Base-by-base conservation (phyloP, 2,113 vertebrate species). In the Melospiza melodia region DNA sequence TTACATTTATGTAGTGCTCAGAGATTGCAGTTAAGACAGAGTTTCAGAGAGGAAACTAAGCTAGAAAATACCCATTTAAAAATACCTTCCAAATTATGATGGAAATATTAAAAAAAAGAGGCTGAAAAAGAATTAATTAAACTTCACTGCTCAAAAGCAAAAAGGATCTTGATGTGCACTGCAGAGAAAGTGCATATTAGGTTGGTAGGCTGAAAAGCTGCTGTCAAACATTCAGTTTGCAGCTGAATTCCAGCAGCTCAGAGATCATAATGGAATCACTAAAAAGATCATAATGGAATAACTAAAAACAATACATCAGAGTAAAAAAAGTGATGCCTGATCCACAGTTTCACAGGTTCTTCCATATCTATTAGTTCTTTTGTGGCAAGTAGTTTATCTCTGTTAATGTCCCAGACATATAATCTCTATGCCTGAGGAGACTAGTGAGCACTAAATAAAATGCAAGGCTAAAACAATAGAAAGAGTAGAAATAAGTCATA, bases 1-100 rank as follows among this genome's bases (percentile, higher is more conserved):
- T 30, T 46, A 41, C 12, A 63, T 33, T 84, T 62, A 19, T 1
- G 4, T 46, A 85, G 37, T 0, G 0, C 41, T 76, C 66, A 66
- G 30, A 83, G 33, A 46, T 10, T 85, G 25, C 23, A 86, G 28
- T 59, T 69, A 69, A 76, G 49, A 69, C 4, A 62, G 14, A 6
- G 5, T 44, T 87, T 95, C 48, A 72, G 57, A 89, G 15, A 77
- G 11, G 6, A 80, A 37, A 19, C 31, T 27, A 39, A 86, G 33
- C 3, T 58, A 23, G 46, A 82, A 91, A 84, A 91, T 16, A 66
- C 4, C 15, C 19, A 39, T 79, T 71, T 78, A 19, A 90, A 87
- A 71, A 43, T 46, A 51, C 6, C 9, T n/a, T 11, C 15, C 43
- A 71, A 78, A 37, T 59, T 33, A 52, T 24, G 10, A 63, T 13